These are phyloP conservation scores for Zaprionus lachaisei DNA, from an alignment of 1,140 invertebrate genomes.

Conservation along the genomic window DNA sequence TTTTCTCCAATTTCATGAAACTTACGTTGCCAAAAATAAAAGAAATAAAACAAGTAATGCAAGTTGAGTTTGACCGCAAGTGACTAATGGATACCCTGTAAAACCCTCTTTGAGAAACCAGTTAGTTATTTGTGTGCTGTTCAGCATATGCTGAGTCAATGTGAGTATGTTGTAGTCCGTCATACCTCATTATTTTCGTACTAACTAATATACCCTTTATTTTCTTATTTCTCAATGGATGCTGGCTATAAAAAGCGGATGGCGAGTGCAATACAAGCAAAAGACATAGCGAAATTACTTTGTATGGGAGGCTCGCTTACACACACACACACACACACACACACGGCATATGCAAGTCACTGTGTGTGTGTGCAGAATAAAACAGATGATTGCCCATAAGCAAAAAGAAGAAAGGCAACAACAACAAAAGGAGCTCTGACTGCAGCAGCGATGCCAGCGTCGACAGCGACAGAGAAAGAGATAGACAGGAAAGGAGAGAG, in stretches of 20 bases:
- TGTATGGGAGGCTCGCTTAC: conserved; percentile 53
- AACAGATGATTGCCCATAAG: conserved; percentile 81
- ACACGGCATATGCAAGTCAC: conserved; percentile 34
- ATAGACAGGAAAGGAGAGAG: background rate
- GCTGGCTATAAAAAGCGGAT: conserved; percentile 69
- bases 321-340: conserved; percentile 11
- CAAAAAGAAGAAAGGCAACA: conserved; percentile 57
- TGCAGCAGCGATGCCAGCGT: conserved; percentile 32
- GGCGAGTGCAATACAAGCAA: conserved; percentile 71
- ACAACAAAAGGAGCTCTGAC: conserved; percentile 10
- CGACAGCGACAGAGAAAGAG: conserved; percentile 15
- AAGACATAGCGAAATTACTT: conserved; percentile 66
- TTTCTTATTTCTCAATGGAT: background rate
- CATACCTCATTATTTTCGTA: background rate
- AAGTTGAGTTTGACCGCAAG: background rate
- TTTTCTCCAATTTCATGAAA: conserved; percentile 79
- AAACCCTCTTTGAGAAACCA: conserved; percentile 50
- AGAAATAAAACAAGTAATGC: conserved; percentile 28
- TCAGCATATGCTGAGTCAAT: background rate
- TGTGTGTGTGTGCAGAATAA: conserved; percentile 66
- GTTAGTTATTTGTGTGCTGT: background rate
- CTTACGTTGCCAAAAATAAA: conserved; percentile 56
- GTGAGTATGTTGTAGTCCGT: background rate
- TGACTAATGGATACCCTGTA: conserved; percentile 18
- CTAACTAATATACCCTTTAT: background rate